Percentiles rank a stretch among this genome's conserved stretches.
Conservation (phyloP, 2,888 invertebrate genomes). For the Trichacis sp. region DNA sequence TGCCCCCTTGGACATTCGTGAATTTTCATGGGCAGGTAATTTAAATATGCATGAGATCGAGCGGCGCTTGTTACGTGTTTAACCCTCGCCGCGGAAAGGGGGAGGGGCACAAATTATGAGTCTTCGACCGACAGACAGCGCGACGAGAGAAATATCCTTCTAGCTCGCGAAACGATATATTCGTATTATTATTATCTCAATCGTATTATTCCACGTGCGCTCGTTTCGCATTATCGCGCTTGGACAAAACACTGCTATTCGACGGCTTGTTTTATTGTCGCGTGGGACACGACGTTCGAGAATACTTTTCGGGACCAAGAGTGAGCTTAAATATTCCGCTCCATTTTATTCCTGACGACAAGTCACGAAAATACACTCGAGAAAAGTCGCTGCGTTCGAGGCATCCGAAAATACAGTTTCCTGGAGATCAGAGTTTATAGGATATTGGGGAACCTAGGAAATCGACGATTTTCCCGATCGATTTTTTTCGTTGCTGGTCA, state of each 20-base stretch:
- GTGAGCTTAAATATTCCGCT: constrained; percentile 15
- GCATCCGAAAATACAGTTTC: too few species aligned
- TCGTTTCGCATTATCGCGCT: constrained; percentile 18
- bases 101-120: constrained; percentile 9
- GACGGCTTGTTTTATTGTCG: background rate
- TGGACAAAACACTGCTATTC: background rate
- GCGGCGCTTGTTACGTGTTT: constrained; percentile 20
- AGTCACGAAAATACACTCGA: constrained; percentile 14
- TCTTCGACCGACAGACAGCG: constrained; percentile 8
- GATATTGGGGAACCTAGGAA: too few species aligned
- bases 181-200: constrained; percentile 22
- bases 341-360: constrained; percentile 13
- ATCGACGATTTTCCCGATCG: too few species aligned
- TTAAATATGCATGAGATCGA: constrained; percentile 28
- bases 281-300: background rate
- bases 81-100: constrained; percentile 5
- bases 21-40: constrained; percentile 25
- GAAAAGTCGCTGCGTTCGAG: background rate
- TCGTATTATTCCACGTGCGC: constrained; percentile 17
- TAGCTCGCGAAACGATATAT: constrained; percentile 16
- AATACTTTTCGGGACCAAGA: background rate
- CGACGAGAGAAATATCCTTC: constrained; percentile 4
- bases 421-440: too few species aligned
- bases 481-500: too few species aligned
- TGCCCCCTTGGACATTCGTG: constrained; percentile 8